Evolutionary conservation across 1,140 invertebrate species (phyloP).

Genomic region (Diprion similis): DNA sequence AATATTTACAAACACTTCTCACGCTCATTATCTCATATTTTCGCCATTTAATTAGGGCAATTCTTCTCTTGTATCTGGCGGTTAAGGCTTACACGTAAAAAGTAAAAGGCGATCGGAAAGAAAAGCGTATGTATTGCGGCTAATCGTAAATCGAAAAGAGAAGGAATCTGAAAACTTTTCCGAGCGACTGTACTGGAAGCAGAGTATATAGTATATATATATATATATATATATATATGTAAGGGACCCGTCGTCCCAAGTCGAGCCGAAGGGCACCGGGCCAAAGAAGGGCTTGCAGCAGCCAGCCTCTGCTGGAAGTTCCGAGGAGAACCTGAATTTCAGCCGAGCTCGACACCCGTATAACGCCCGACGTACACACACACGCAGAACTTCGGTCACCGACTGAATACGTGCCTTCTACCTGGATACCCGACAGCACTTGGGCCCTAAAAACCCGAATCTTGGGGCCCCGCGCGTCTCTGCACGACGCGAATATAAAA

Average conservation of each 20-base stretch:
- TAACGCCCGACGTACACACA: background rate
- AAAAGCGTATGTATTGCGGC: too few relatives aligned
- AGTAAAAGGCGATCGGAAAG: too few relatives aligned
- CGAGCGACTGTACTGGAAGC: background rate
- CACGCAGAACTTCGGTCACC: background rate
- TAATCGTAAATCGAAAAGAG: too few relatives aligned
- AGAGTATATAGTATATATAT: background rate
- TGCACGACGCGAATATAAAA: constrained; percentile 30
- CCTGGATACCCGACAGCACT: background rate
- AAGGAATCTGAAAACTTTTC: background rate
- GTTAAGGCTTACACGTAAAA: too few relatives aligned
- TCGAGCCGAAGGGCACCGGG: constrained; percentile 3
- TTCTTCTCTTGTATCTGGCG: too few relatives aligned
- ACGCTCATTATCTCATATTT: too few relatives aligned
- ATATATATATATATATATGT: too few relatives aligned
- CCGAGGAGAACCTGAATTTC: constrained; percentile 53
- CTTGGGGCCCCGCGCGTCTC: background rate
- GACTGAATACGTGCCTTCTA: background rate
- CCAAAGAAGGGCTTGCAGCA: constrained; percentile 34
- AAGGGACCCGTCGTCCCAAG: background rate
- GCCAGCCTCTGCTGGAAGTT: constrained; percentile 19
- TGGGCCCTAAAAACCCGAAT: background rate
- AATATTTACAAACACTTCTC: too few relatives aligned
- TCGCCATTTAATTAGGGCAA: too few relatives aligned
- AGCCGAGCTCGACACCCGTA: constrained; percentile 28